These are phyloP conservation scores for Propithecus perrieri DNA, from an alignment of 2,797 vertebrate species.

Conservation along the genomic window DNA sequence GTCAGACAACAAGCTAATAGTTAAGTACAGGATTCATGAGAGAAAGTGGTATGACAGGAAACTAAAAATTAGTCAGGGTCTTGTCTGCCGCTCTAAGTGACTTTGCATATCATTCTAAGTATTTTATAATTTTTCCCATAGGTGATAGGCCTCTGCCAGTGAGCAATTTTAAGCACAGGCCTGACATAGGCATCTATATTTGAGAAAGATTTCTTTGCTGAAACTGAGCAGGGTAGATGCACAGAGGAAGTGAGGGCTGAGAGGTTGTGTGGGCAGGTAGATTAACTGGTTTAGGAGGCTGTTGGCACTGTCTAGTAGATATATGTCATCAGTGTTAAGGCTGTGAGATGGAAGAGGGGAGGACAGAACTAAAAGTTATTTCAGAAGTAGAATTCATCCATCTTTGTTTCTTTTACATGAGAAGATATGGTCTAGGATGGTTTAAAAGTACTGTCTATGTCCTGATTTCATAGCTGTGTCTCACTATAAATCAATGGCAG, in stretches of 20 bases:
- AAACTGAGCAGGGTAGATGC: neutral
- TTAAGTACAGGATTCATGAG: neutral
- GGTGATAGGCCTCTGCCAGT: neutral
- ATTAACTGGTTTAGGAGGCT: neutral
- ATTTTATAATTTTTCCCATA: neutral
- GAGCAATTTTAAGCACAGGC: neutral
- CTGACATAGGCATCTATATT: neutral
- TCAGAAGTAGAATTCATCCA: neutral
- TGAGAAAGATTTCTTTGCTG: neutral
- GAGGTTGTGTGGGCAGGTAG: neutral
- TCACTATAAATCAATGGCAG: neutral
- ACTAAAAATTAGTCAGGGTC: neutral
- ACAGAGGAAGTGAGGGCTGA: neutral
- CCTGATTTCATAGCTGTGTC: neutral
- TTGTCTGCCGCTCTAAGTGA: neutral
- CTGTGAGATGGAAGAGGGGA: neutral
- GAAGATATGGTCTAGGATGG: neutral
- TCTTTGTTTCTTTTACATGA: neutral
- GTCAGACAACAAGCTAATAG: neutral
- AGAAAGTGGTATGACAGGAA: neutral
- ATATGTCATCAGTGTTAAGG: neutral
- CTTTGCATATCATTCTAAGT: neutral
- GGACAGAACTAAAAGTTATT: neutral
- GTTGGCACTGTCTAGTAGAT: neutral
- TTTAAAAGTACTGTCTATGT: neutral